A percentile compares a stretch with the other conserved stretches of the same genome.
phyloP scores from a whole-genome alignment of 1,140 invertebrate species.

The Heterodera schachtii region DNA sequence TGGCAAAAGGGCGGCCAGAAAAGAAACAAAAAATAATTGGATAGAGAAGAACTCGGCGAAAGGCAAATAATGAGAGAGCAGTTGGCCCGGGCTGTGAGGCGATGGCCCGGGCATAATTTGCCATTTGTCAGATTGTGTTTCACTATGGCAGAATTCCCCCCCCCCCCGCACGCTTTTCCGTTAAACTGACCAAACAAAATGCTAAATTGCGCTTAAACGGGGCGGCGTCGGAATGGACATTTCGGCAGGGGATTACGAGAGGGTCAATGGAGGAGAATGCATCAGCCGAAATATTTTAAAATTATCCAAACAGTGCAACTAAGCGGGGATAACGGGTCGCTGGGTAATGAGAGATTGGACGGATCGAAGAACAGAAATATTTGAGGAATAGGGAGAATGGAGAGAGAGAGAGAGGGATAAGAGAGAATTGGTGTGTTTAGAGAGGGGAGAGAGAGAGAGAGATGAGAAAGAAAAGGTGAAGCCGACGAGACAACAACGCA shows the following conservation, averaged over 20 bases:
- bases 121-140: not conserved
- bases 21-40: not conserved
- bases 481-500: too few relatives aligned
- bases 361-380: not conserved
- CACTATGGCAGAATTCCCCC: not conserved
- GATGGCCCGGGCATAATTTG: not conserved
- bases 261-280: not conserved
- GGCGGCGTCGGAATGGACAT: not conserved
- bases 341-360: not conserved
- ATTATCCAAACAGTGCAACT: not conserved
- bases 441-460: too few relatives aligned
- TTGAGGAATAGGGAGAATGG: too few relatives aligned
- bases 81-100: not conserved
- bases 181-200: not conserved
- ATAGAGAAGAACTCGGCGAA: not conserved
- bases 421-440: too few relatives aligned
- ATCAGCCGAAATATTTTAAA: not conserved
- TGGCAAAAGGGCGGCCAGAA: too few relatives aligned
- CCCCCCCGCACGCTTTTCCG: not conserved
- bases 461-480: too few relatives aligned
- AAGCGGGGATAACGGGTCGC: not conserved
- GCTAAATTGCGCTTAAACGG: not conserved
- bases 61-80: not conserved
- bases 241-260: not conserved
- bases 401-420: too few relatives aligned